phyloP scores from a whole-genome alignment of 2,888 invertebrate species.

The Ligdia adustata region DNA sequence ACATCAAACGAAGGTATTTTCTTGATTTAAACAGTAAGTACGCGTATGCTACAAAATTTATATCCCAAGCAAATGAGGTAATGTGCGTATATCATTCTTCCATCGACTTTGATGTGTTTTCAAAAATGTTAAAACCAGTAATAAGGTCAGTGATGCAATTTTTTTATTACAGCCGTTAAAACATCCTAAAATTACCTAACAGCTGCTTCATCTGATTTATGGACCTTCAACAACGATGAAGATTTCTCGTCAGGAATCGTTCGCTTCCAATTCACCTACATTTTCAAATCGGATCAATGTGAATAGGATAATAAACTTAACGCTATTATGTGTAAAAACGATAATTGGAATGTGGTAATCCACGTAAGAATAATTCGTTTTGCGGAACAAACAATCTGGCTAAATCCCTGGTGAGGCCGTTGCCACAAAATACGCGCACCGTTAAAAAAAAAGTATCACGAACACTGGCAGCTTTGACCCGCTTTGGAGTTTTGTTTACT shows the following conservation, averaged over 20 bases:
- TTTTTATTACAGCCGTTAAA: slow-evolving; percentile 31
- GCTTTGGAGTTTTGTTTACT: slow-evolving; percentile 52
- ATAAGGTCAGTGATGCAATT: slow-evolving; percentile 34
- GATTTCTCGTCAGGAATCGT: slow-evolving; percentile 2
- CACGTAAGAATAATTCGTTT: slow-evolving; percentile 58
- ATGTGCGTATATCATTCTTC: slow-evolving; percentile 12
- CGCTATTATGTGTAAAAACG: slow-evolving; percentile 17
- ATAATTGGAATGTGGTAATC: slow-evolving; percentile 37
- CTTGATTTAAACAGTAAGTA: too few species aligned
- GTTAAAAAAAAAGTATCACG: slow-evolving; percentile 59
- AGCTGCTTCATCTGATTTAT: slow-evolving; percentile 24
- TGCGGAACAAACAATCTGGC: slow-evolving; percentile 51
- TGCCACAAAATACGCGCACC: slow-evolving; percentile 42
- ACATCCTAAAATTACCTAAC: slow-evolving; percentile 24
- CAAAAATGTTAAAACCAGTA: slow-evolving; percentile 29
- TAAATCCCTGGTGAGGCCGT: slow-evolving; percentile 14
- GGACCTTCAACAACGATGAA: slow-evolving; percentile 7
- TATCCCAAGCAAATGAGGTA: slow-evolving; percentile 18
- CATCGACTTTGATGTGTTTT: slow-evolving; percentile 32
- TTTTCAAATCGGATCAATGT: slow-evolving; percentile 4
- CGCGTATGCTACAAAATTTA: too few species aligned
- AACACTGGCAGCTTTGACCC: slow-evolving; percentile 53
- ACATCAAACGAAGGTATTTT: too few species aligned
- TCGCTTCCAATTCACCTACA: slow-evolving; percentile 4
- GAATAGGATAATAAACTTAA: slow-evolving; percentile 18